Percentiles rank a stretch among this genome's conserved stretches.
These are phyloP conservation scores for Dermatemys mawii DNA, from an alignment of 2,113 vertebrate genomes.

Conservation along the genomic window DNA sequence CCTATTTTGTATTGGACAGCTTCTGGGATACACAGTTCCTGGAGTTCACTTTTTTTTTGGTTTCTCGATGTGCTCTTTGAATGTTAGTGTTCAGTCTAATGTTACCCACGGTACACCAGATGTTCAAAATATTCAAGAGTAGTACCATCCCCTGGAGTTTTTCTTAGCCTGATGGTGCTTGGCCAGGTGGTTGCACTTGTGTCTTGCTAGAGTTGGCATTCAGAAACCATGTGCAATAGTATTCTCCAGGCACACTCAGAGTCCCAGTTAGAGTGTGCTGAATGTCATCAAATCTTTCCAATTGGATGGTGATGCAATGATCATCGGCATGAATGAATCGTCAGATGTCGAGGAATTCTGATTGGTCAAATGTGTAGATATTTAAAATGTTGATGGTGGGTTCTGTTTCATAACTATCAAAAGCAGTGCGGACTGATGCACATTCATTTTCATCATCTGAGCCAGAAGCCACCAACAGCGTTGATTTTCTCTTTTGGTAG, in stretches of 20 bases:
- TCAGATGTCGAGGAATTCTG: not conserved
- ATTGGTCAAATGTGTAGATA: not conserved
- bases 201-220: not conserved
- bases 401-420: too few relatives aligned
- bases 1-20: not conserved
- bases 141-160: not conserved
- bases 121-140: not conserved
- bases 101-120: not conserved
- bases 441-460: too few relatives aligned
- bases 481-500: too few relatives aligned
- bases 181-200: not conserved
- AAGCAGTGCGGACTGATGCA: too few relatives aligned
- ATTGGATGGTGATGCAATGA: not conserved
- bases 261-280: not conserved
- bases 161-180: not conserved
- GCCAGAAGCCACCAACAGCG: too few relatives aligned
- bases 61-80: not conserved
- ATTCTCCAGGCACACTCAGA: not conserved
- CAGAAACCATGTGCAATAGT: not conserved
- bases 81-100: not conserved
- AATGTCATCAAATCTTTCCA: not conserved
- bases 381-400: too few relatives aligned
- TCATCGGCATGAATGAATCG: not conserved
- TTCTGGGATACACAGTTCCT: not conserved
- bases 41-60: not conserved